Evolutionary conservation across 2,113 vertebrate species (phyloP), one percentile per base, ranked within the genome.

Genomic region (Indicator maculatus): DNA sequence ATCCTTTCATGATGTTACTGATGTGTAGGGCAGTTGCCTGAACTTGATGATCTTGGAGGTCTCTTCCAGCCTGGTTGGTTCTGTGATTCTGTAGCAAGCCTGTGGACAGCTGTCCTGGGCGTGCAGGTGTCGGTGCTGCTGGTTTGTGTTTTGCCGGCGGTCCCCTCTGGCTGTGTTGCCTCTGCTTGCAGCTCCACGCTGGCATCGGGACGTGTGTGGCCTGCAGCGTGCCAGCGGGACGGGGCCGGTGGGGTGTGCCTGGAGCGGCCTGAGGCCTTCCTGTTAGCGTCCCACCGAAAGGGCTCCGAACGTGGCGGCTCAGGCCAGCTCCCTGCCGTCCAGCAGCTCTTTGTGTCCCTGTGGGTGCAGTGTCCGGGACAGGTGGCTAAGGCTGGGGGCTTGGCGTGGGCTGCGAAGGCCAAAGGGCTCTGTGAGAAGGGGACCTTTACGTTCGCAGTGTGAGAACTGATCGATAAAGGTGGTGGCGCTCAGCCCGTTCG

Each of bases 181-280:
- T 19, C 27, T 4, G 6, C 23, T 23, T 23, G 44, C 59, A 8
- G 1, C 8, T 8, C n/a, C 14, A 1, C 1, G 4, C n/a, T 0
- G 47, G 53, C 26, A 55, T 28, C 28, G 55, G 28, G 55, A 16
- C 15, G 16, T 23, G 47, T 50, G 47, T 50, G 47, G 47, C 47
- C 61, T 52, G 38, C 50, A 13, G 47, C 2, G 1, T 11, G 28
- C 11, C 60, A 16, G 30, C 15, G 3, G 16, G 1, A 3, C 5
- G 39, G 28, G 10, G 16, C 21, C 11, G 26, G 2, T 1, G 11
- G n/a, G 33, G 11, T 8, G 12, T 17, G 6, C 2, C 9, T 2
- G 1, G 4, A 5, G 1, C 17, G 16, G 16, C 20, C 56, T 15
- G 26, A 18, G 69, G 28, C n/a, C 21, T 58, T 15, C 36, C 12